Evolutionary conservation across 35 echinoderm and acorn worm genomes (phyloP).

Genomic region (Heliocidaris erythrogramma): DNA sequence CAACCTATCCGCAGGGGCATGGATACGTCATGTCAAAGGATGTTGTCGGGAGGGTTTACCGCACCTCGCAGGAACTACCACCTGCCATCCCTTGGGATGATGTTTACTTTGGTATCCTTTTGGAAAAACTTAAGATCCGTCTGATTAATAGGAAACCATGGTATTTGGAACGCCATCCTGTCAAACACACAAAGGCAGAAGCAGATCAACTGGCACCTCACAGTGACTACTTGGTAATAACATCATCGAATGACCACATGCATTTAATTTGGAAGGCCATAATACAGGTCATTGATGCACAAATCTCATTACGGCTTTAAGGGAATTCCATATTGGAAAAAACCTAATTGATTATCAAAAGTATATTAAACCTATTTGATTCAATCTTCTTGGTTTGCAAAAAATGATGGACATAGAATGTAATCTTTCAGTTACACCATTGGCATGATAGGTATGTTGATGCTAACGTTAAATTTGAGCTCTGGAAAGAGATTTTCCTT

Average conservation of each 20-base stretch:
- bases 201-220: neutral
- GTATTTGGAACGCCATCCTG: neutral
- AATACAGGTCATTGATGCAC: neutral
- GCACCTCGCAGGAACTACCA: neutral
- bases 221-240: neutral
- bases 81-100: neutral
- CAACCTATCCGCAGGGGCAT: slow-evolving; percentile 33
- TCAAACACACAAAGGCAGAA: neutral
- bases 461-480: too few species aligned
- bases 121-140: slow-evolving; percentile 48
- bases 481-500: too few species aligned
- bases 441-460: too few species aligned
- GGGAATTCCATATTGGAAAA: too few species aligned
- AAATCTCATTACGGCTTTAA: too few species aligned
- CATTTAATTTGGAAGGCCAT: neutral
- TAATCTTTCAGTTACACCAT: too few species aligned
- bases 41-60: slow-evolving; percentile 23
- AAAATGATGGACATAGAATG: too few species aligned
- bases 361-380: too few species aligned
- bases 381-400: too few species aligned
- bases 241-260: neutral
- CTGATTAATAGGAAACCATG: neutral
- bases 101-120: slow-evolving; percentile 36
- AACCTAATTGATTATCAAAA: too few species aligned
- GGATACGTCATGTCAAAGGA: slow-evolving; percentile 57